phyloP scores from a whole-genome alignment of 2,113 vertebrate species.

The Fregata magnificens region DNA sequence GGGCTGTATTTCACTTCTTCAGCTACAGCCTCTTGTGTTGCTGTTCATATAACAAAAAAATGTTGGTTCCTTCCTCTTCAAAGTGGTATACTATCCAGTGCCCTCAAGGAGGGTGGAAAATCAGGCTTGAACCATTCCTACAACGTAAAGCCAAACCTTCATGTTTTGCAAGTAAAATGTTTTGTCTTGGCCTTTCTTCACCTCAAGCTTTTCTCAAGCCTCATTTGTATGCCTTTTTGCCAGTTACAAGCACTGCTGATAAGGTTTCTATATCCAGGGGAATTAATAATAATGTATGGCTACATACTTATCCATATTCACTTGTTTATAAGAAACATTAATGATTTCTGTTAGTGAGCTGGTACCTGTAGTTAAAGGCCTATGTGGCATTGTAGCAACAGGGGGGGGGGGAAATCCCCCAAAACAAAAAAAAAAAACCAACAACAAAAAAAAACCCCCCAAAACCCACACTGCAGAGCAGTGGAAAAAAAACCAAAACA shows the following conservation, averaged over 20 bases:
- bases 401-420: too few relatives aligned
- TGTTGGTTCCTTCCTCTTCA: background rate
- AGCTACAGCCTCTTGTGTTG: background rate
- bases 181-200: background rate
- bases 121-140: background rate
- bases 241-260: background rate
- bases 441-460: too few relatives aligned
- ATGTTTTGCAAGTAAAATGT: background rate
- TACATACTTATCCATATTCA: background rate
- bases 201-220: background rate
- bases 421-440: background rate
- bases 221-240: background rate
- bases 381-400: background rate
- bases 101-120: background rate
- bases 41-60: background rate
- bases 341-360: background rate
- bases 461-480: background rate
- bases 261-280: background rate
- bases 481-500: background rate
- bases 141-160: background rate
- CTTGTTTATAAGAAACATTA: background rate
- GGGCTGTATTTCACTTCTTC: background rate
- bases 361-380: background rate
- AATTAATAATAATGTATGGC: background rate
- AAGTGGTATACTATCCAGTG: background rate